Evolutionary conservation across 2,113 vertebrate species (phyloP).

Genomic region (Hippocampus zosterae): DNA sequence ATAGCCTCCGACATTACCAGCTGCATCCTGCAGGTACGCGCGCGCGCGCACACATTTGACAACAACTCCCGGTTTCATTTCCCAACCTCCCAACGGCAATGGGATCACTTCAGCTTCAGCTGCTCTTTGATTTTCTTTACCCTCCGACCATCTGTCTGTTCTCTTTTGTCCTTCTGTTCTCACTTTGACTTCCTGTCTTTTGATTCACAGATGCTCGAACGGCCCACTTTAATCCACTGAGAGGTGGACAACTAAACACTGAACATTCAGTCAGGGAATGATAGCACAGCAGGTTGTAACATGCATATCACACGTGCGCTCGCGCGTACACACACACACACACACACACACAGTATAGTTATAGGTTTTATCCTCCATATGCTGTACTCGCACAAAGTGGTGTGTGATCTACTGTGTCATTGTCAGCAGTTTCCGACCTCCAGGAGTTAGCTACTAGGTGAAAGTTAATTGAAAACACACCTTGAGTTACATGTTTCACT

Average conservation of each 20-base stretch:
- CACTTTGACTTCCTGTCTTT: conserved; percentile 21
- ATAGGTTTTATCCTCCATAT: too few species aligned
- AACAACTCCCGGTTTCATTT: conserved; percentile 27
- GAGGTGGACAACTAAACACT: conserved; percentile 12
- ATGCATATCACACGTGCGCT: neutral
- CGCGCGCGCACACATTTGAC: conserved; percentile 15
- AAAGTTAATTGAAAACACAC: too few species aligned
- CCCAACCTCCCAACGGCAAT: conserved; percentile 11
- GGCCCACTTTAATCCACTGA: conserved; percentile 15
- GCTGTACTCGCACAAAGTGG: too few species aligned
- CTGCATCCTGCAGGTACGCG: conserved; percentile 90
- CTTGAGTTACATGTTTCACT: too few species aligned
- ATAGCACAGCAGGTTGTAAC: neutral
- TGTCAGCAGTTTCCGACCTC: too few species aligned
- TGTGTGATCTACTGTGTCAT: too few species aligned
- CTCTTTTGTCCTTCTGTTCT: conserved; percentile 13
- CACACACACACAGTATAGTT: too few species aligned
- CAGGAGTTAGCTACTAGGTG: too few species aligned
- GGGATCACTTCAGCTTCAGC: conserved; percentile 8
- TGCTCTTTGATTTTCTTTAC: neutral
- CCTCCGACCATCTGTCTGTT: conserved; percentile 17
- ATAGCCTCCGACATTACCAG: conserved; percentile 97
- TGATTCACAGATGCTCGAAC: conserved; percentile 25
- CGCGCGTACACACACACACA: too few species aligned
- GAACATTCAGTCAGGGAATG: neutral